Evolutionary conservation across 2,797 vertebrate genomes (phyloP).

Genomic region (Pogoniulus pusillus): DNA sequence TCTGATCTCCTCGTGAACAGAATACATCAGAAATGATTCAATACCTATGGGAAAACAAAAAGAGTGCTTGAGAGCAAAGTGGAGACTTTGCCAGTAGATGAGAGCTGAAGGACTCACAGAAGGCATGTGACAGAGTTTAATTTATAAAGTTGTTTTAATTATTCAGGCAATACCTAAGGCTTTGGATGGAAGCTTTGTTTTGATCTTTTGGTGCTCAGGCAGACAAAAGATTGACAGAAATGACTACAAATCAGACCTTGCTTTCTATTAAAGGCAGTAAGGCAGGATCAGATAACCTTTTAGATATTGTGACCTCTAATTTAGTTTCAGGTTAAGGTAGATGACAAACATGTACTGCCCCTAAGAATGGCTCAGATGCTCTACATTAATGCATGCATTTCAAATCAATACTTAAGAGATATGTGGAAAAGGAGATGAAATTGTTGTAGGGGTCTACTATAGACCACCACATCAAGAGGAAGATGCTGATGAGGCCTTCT

Average conservation of each 20-base stretch:
- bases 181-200: background rate
- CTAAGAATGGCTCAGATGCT: rapidly evolving
- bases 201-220: background rate
- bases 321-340: background rate
- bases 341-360: background rate
- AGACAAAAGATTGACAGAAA: background rate
- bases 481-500: too few species aligned
- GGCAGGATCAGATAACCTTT: background rate
- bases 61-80: background rate
- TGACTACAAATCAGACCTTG: rapidly evolving
- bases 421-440: too few species aligned
- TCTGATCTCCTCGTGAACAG: slow-evolving; percentile 94
- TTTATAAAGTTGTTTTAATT: background rate
- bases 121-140: background rate
- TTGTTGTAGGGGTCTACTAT: too few species aligned
- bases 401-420: too few species aligned
- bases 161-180: background rate
- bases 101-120: background rate
- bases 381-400: background rate
- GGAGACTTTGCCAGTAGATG: slow-evolving; percentile 75
- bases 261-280: background rate
- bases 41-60: slow-evolving; percentile 79
- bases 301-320: background rate
- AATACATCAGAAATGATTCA: slow-evolving; percentile 97
- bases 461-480: too few species aligned